A percentile compares a stretch with the other conserved stretches of the same genome.
Evolutionary conservation across 2,797 vertebrate species (phyloP).

Genomic region (Erpetoichthys calabaricus): DNA sequence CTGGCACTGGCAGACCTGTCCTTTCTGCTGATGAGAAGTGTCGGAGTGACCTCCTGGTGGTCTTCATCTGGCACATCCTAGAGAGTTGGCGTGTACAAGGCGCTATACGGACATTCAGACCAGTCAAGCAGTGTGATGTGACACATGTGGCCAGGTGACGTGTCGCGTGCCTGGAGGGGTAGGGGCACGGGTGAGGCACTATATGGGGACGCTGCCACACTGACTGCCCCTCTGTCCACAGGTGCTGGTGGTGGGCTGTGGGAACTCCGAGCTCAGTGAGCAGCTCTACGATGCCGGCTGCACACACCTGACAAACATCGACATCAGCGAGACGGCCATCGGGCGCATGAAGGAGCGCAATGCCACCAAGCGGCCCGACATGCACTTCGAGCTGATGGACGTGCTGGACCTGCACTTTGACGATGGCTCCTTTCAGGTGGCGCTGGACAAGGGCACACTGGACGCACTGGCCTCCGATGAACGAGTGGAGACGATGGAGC

Average conservation of each 20-base stretch:
- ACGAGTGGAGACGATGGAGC: conserved; percentile 44
- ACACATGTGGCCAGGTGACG: too few relatives aligned
- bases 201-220: too few relatives aligned
- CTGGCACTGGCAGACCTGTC: too few relatives aligned
- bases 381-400: conserved; percentile 74
- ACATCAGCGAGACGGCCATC: conserved; percentile 75
- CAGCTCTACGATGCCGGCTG: conserved; percentile 84
- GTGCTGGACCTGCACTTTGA: conserved; percentile 73
- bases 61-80: too few relatives aligned
- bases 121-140: too few relatives aligned
- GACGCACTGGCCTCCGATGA: conserved; percentile 78
- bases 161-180: too few relatives aligned
- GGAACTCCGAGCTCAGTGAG: conserved; percentile 89
- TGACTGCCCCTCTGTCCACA: conserved; percentile 22
- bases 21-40: too few relatives aligned
- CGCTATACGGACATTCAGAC: too few relatives aligned
- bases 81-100: too few relatives aligned
- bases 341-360: conserved; percentile 78
- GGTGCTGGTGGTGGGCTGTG: conserved; percentile 90
- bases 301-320: conserved; percentile 72
- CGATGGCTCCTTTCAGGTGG: conserved; percentile 65
- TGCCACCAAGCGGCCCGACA: conserved; percentile 43
- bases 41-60: too few relatives aligned
- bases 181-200: not conserved
- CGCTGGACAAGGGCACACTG: conserved; percentile 85